phyloP scores from a whole-genome alignment of 2,113 vertebrate genomes.

The Ariopsis seemanni region DNA sequence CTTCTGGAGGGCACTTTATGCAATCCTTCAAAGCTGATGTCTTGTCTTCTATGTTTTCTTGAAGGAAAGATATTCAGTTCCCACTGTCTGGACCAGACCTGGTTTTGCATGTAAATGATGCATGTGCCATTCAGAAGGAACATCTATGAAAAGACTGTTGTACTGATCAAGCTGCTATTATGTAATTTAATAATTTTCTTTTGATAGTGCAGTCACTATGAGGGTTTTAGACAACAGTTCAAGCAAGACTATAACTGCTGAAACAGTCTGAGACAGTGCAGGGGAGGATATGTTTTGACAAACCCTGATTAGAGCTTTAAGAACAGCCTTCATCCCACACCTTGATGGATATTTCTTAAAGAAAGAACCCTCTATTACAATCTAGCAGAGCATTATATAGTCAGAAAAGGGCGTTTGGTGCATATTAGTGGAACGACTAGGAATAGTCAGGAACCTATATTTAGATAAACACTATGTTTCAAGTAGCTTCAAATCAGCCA shows the following conservation, averaged over 20 bases:
- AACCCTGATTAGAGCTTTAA: conserved; percentile 30
- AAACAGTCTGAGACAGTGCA: neutral
- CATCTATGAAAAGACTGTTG: neutral
- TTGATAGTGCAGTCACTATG: neutral
- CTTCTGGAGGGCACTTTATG: neutral
- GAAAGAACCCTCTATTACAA: conserved; percentile 43
- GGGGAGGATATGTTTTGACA: conserved; percentile 16
- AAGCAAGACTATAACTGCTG: neutral
- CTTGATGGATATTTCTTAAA: conserved; percentile 49
- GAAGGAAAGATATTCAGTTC: neutral
- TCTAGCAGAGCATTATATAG: conserved; percentile 12
- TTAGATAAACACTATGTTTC: conserved; percentile 28
- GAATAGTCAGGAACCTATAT: conserved; percentile 21
- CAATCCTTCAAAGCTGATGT: neutral
- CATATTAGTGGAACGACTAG: conserved; percentile 31
- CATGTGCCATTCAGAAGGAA: neutral
- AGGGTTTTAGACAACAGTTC: neutral
- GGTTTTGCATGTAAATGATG: neutral
- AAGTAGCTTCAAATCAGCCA: neutral
- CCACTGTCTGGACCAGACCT: neutral
- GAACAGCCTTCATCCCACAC: conserved; percentile 34
- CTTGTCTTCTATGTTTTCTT: neutral
- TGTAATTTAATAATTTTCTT: neutral
- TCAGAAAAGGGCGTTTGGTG: conserved; percentile 10
- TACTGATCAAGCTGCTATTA: neutral